Evolutionary conservation across 2,888 invertebrate genomes (phyloP).

Genomic region (Campaea margaritaria): DNA sequence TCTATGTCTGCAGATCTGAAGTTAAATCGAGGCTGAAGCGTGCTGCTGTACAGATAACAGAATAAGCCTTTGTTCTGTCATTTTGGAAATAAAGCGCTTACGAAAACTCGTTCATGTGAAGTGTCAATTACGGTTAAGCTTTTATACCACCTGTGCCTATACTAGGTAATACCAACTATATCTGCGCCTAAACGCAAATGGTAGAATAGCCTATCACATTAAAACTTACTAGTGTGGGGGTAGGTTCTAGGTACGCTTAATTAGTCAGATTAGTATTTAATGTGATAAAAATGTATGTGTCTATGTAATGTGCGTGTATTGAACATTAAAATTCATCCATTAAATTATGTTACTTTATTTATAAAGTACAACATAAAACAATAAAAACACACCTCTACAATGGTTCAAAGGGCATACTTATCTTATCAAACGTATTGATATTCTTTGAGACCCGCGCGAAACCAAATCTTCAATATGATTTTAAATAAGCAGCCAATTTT

Average conservation of each 20-base stretch:
- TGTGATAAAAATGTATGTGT: too few relatives aligned
- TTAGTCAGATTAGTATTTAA: too few relatives aligned
- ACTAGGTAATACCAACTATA: too few relatives aligned
- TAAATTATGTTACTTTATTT: background rate
- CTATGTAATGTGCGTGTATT: too few relatives aligned
- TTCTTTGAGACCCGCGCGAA: background rate
- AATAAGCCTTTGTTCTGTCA: constrained; percentile 13
- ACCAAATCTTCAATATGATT: background rate
- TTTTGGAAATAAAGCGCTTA: constrained; percentile 7
- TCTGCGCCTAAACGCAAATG: too few relatives aligned
- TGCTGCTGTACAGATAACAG: background rate
- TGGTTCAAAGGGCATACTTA: background rate
- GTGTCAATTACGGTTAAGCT: constrained; percentile 7
- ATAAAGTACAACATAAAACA: background rate
- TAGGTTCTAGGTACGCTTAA: background rate
- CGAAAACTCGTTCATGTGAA: constrained; percentile 4
- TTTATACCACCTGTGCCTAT: background rate
- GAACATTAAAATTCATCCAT: background rate
- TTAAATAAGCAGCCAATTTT: background rate
- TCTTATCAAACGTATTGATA: background rate
- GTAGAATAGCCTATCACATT: background rate
- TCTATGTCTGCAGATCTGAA: constrained; percentile 5
- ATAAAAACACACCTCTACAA: background rate
- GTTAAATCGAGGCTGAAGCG: constrained; percentile 5
- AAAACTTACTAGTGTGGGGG: too few relatives aligned